Conservation (phyloP, 2,113 vertebrate genomes). For the Eonycteris spelaea region DNA sequence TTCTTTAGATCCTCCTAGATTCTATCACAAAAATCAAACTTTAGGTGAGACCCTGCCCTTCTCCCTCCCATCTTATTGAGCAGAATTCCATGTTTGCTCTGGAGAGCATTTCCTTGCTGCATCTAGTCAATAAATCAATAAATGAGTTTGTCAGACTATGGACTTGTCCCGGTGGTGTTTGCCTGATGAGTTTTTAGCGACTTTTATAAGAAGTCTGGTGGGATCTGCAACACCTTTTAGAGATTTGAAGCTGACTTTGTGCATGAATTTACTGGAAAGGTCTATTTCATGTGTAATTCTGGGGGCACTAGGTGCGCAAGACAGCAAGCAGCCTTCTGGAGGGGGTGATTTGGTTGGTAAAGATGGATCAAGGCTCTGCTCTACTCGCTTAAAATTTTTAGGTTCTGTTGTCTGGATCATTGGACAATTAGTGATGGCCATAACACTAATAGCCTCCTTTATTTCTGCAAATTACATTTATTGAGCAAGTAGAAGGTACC, state of each 20-base stretch:
- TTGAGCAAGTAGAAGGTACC: not conserved
- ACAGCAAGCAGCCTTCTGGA: not conserved
- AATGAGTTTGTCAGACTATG: not conserved
- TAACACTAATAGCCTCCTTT: not conserved
- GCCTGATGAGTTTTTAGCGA: not conserved
- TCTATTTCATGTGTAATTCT: not conserved
- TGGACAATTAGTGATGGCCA: not conserved
- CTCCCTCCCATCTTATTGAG: not conserved
- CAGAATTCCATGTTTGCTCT: rapidly evolving
- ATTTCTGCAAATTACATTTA: not conserved
- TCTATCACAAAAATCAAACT: not conserved
- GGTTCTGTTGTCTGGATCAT: not conserved
- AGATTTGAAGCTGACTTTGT: not conserved
- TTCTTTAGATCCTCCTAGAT: not conserved
- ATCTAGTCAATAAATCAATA: not conserved
- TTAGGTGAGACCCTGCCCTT: not conserved
- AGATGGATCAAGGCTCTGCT: not conserved
- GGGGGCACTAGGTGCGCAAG: not conserved
- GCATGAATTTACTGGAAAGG: not conserved
- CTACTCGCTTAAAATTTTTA: not conserved
- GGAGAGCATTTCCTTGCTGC: not conserved
- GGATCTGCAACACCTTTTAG: not conserved
- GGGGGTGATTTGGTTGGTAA: not conserved
- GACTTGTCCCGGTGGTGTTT: not conserved
- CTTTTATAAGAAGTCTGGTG: not conserved